Evolutionary conservation across 53 echinoderm and acorn worm species (phyloP).

Genomic region (Glandiceps talaboti): DNA sequence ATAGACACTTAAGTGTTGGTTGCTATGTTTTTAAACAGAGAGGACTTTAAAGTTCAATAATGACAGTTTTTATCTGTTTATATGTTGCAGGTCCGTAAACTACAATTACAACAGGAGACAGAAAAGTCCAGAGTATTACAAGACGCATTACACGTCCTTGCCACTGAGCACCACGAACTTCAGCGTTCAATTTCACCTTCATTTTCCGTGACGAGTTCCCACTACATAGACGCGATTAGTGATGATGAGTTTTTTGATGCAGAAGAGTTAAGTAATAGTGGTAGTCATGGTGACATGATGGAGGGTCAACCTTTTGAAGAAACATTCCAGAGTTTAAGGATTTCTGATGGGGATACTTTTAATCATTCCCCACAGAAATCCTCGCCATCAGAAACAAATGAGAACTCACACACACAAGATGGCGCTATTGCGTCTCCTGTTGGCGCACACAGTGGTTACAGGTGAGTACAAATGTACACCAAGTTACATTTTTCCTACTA

Average conservation of each 20-base stretch:
- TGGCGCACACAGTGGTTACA: neutral
- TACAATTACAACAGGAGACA: conserved; percentile 63
- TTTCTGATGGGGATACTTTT: neutral
- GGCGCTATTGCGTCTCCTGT: neutral
- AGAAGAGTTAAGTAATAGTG: conserved; percentile 21
- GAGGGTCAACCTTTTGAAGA: neutral
- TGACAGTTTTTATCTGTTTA: too few relatives aligned
- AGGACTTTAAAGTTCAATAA: too few relatives aligned
- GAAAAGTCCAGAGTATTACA: conserved; percentile 67
- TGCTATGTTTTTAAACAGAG: too few relatives aligned
- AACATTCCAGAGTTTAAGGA: neutral
- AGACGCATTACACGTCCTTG: conserved; percentile 74
- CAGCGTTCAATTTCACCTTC: conserved; percentile 34
- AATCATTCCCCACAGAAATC: neutral
- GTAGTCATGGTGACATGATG: neutral
- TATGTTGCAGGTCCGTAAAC: conserved; percentile 64
- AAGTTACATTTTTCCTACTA: neutral
- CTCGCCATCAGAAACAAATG: neutral
- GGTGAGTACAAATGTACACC: neutral
- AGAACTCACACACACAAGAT: neutral
- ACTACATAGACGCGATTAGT: neutral
- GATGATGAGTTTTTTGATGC: conserved; percentile 11
- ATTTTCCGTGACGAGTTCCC: conserved; percentile 34
- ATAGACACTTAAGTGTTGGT: too few relatives aligned
- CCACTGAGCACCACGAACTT: conserved; percentile 80